Conservation (phyloP, 53 echinoderm and acorn worm genomes). For the Mesocentrotus franciscanus region DNA sequence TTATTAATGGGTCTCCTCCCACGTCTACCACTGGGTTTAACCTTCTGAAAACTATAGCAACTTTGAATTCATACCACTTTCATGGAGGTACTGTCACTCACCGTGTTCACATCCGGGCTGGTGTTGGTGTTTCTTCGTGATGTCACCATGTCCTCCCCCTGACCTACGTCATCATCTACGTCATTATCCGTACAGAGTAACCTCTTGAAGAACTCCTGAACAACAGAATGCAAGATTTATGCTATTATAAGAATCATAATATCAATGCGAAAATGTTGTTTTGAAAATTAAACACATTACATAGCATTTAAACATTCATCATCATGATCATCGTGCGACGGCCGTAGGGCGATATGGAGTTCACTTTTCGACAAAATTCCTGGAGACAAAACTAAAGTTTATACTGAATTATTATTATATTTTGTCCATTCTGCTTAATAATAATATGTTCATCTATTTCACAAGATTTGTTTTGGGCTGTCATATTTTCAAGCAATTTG, state of each 20-base stretch:
- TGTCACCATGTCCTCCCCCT: conserved; percentile 55
- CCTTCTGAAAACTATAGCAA: not conserved
- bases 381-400: too few species aligned
- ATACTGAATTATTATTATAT: too few species aligned
- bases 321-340: not conserved
- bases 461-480: too few species aligned
- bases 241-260: not conserved
- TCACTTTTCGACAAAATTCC: too few species aligned
- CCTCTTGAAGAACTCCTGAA: conserved; percentile 64
- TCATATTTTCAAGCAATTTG: too few species aligned
- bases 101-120: not conserved
- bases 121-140: conserved; percentile 58
- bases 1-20: not conserved
- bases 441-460: too few species aligned
- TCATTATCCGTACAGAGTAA: conserved; percentile 61
- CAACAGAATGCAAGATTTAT: not conserved
- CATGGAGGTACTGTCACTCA: conserved; percentile 15
- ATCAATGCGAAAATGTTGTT: not conserved
- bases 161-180: conserved; percentile 54
- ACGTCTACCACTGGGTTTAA: not conserved
- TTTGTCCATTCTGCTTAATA: too few species aligned
- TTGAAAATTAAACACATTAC: not conserved
- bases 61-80: not conserved
- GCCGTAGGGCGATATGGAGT: not conserved
- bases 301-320: too few species aligned